phyloP scores from a whole-genome alignment of 2,113 vertebrate genomes.

The Austrofundulus limnaeus region DNA sequence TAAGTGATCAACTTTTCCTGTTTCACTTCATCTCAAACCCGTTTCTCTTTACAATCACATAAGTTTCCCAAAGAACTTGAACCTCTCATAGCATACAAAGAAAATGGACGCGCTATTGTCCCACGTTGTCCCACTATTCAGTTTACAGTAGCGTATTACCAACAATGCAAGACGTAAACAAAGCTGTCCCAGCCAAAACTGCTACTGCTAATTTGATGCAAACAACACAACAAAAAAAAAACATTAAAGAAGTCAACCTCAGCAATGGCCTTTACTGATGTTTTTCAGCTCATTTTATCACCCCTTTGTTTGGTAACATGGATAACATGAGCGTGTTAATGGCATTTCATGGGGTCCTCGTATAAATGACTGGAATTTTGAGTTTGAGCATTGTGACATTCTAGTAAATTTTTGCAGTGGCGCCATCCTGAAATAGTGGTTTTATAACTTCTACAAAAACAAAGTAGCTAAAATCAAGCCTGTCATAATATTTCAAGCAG shows the following conservation, averaged over 20 bases:
- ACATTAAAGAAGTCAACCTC: constrained; percentile 67
- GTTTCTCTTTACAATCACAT: constrained; percentile 76
- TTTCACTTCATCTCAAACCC: constrained; percentile 69
- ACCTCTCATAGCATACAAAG: constrained; percentile 41
- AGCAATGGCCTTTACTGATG: constrained; percentile 60
- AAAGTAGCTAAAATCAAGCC: background rate
- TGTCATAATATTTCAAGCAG: constrained; percentile 7
- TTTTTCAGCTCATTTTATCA: constrained; percentile 67
- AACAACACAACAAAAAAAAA: constrained; percentile 69
- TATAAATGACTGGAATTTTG: constrained; percentile 59
- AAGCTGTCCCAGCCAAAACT: constrained; percentile 49
- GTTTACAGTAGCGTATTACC: constrained; percentile 46
- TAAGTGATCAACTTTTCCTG: background rate
- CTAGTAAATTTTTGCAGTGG: constrained; percentile 25
- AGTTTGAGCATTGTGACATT: constrained; percentile 34
- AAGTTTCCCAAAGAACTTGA: constrained; percentile 63
- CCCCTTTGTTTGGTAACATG: constrained; percentile 62
- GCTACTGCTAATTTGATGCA: constrained; percentile 55
- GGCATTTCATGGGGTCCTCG: constrained; percentile 57
- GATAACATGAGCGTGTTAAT: constrained; percentile 57
- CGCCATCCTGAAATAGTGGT: background rate
- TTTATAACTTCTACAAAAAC: constrained; percentile 8
- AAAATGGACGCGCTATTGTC: constrained; percentile 55
- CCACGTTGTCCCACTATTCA: constrained; percentile 32
- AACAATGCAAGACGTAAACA: constrained; percentile 63